Base-by-base conservation (phyloP, 2,113 vertebrate species). In the Heterotilapia buettikoferi region DNA sequence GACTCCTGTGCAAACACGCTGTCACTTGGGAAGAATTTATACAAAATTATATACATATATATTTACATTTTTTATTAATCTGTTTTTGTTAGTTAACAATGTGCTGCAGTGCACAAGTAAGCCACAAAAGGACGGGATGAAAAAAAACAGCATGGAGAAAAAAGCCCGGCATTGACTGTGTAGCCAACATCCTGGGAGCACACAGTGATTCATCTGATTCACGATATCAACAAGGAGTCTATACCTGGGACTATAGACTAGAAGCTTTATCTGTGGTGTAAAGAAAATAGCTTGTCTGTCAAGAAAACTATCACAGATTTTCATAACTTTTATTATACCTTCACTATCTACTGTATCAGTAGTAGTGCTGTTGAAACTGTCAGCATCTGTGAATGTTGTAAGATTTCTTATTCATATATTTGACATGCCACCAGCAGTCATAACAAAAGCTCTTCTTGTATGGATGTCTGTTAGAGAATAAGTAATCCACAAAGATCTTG, bases 261-360 rank as follows among this genome's bases (percentile, higher is more conserved):
- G 61, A 85, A 80, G 79, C 38, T 52, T 21, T 63, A 86, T 57
- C 61, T 82, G 84, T n/a, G 80, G 18, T 78, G 71, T 53, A 80
- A 54, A 76, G 76, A 57, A 90, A 93, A 86, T 73, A 86, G 71
- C 56, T n/a, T 45, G 45, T 79, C 45, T 89, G 45, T 89, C 63
- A 73, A 85, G 45, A 78, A 84, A 88, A n/a, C 29, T 6, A 36
- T 38, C 73, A 90, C 88, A 86, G 76, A 89, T 91, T 89, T 88
- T 26, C 79, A 11, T 3, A 73, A 66, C 52, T 33, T 47, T 81
- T 21, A 53, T 36, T 68, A 85, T 47, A 56, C 59, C 45, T 79
- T 45, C 45, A 71, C 79, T 81, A 81, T 78, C 71, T n/a, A 50
- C 45, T 13, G 26, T 31, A 50, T 78, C 71, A 50, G 71, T 19